Evolutionary conservation across 2,888 invertebrate species (phyloP), one percentile per base, ranked within the genome.

Genomic region (Sinodicranocentrus sp.): DNA sequence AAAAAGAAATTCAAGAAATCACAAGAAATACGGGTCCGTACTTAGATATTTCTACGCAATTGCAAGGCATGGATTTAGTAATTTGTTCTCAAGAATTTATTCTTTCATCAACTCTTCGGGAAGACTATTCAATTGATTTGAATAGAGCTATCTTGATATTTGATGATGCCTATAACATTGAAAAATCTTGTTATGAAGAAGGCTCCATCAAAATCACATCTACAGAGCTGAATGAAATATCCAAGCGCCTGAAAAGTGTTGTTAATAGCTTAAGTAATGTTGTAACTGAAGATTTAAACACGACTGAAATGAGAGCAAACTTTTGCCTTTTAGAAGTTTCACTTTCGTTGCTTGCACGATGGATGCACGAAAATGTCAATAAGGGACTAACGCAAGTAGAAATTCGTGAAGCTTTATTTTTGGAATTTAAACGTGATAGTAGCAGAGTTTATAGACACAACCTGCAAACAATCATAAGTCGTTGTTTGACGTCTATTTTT

Each of bases 31-130:
- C 33, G 10, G 28, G 57, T 43, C 70, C 48, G 0, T 52, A 26
- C 28, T 52, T 26, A 70, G 8, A 39, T n/a, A 15, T n/a, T 21
- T 13, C 23, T 39, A 39, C 21, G 6, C 63, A 28, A 28, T 63
- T n/a, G 15, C 28, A 26, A 5, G 59, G 25, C 5, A 2, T 43
- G 19, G 54, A 63, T 15, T 52, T 76, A 1, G 15, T 76, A 1
- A 76, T 76, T 21, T 76, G 75, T 19, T 54, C 75, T 5, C 26
- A 52, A 17, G 65, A 76, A 13, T 39, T 48, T 21, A 28, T 76
- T 1, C 15, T 76, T 1, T 76, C 65, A 26, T 39, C 75, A 5
- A 2, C 52, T 19, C 25, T n/a, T 19, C 44, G 65, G 33, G 2
- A 63, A 19, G n/a, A 28, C 5, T 28, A 23, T n/a, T 2, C n/a